Base-by-base conservation (phyloP, 2,888 invertebrate genomes). In the Crepidodera aurea region DNA sequence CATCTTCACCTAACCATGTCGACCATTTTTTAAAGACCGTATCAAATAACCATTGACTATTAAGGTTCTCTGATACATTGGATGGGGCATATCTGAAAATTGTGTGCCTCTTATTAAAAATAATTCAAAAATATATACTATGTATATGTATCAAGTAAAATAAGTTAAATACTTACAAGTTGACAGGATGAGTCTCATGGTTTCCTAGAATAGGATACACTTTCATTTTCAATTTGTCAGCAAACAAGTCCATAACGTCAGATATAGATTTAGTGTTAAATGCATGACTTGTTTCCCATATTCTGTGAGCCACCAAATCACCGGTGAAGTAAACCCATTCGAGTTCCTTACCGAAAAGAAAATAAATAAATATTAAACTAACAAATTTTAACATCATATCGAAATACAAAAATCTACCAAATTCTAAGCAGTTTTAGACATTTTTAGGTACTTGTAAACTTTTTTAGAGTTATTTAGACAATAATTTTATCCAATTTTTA, bases 281-380 rank as follows among this genome's bases (percentile, higher is more conserved):
- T 44, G 85, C 83, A 27, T 83, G 81, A 0, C 88, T 86, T 1
- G 95, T 95, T 68, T 88, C 88, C 96, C 96, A 97, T 12, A 94
- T 86, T 65, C 90, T 88, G 76, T 96, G 96, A 71, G 93, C 90
- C 39, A 94, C 87, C 3, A 93, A 85, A 75, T 96, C 96, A 1
- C 96, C 96, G 18, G 95, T 92, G 77, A 92, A 91, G 73, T 94
- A 90, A 2, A 96, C 83, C 18, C 85, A 84, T 66, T 88, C 88
- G 15, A 88, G 81, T 34, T 88, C 82, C 73, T 75, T 27, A 48
- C 22, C 22, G 6, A 22, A 4, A 5, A 32, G 8, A 32, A 3
- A 16, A 15, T 12, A 29, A 48, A 37, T 12, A 37, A 34, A n/a
- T 6, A 34, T n/a, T 34, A n/a, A 34, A 34, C n/a, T 1, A 16